A percentile compares a stretch with the other conserved stretches of the same genome.
Evolutionary conservation across 2,888 invertebrate species (phyloP).

Genomic region (Habrosyne pyritoides): DNA sequence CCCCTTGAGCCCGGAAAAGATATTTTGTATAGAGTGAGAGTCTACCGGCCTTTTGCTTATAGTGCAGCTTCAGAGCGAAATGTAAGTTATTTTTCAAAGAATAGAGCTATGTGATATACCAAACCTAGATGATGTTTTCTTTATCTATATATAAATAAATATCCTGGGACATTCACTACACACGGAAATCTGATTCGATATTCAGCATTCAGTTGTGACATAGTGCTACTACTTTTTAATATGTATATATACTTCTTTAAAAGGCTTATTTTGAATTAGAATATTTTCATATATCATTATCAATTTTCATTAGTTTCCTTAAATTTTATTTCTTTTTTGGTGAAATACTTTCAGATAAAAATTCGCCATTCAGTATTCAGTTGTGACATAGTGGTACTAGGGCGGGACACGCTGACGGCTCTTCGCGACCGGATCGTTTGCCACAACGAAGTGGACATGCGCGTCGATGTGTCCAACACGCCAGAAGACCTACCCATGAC

Average conservation of each 20-base stretch:
- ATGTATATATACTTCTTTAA: too few species aligned
- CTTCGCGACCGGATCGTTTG: constrained; percentile 91
- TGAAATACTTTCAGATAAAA: constrained; percentile 21
- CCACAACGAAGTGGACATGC: constrained; percentile 85
- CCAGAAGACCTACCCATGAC: constrained; percentile 55
- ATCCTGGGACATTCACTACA: too few species aligned
- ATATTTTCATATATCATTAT: too few species aligned
- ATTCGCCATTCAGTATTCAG: constrained; percentile 60
- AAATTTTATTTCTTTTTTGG: background rate
- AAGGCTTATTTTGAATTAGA: too few species aligned
- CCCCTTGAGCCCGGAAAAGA: constrained; percentile 64
- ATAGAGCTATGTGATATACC: too few species aligned
- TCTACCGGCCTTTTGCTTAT: constrained; percentile 61
- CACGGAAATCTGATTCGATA: too few species aligned
- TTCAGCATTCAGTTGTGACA: too few species aligned
- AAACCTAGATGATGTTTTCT: too few species aligned
- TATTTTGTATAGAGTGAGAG: constrained; percentile 54
- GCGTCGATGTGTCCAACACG: constrained; percentile 84
- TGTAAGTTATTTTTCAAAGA: too few species aligned
- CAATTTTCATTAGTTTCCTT: background rate
- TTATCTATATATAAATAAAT: too few species aligned
- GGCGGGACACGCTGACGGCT: constrained; percentile 85
- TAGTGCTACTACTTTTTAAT: too few species aligned
- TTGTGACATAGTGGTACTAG: constrained; percentile 57
- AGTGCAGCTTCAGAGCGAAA: constrained; percentile 35